These are phyloP conservation scores for Clarias macrocephalus DNA, from an alignment of 2,113 vertebrate species.

Conservation along the genomic window DNA sequence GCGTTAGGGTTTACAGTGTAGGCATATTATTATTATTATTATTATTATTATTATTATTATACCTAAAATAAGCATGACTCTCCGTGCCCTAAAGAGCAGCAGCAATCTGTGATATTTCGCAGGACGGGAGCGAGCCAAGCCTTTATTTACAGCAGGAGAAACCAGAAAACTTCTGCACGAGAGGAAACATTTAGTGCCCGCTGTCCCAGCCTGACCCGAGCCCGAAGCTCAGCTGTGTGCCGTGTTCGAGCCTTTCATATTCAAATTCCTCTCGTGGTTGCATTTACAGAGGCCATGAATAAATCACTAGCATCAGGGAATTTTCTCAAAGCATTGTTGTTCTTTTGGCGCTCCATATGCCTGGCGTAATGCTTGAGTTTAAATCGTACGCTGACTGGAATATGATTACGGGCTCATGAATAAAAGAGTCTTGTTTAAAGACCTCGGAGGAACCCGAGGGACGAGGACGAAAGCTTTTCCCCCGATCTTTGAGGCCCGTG, in stretches of 20 bases:
- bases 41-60: background rate
- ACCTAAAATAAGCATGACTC: background rate
- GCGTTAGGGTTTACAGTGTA: too few relatives aligned
- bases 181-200: background rate
- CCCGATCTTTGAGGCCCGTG: background rate
- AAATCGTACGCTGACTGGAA: constrained; percentile 31
- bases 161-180: background rate
- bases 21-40: background rate
- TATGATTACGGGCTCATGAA: constrained; percentile 33
- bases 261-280: constrained; percentile 41
- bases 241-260: constrained; percentile 43
- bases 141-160: background rate
- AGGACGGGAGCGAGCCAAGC: background rate
- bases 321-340: constrained; percentile 34
- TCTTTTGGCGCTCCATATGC: constrained; percentile 37
- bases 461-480: background rate
- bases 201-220: background rate
- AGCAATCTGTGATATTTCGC: background rate
- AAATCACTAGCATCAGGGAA: constrained; percentile 43
- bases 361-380: constrained; percentile 13
- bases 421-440: background rate
- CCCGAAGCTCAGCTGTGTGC: constrained; percentile 16
- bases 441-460: background rate
- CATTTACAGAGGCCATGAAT: constrained; percentile 44
- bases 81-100: background rate